These are phyloP conservation scores for Etheostoma cragini DNA, from an alignment of 2,113 vertebrate genomes.

Conservation along the genomic window DNA sequence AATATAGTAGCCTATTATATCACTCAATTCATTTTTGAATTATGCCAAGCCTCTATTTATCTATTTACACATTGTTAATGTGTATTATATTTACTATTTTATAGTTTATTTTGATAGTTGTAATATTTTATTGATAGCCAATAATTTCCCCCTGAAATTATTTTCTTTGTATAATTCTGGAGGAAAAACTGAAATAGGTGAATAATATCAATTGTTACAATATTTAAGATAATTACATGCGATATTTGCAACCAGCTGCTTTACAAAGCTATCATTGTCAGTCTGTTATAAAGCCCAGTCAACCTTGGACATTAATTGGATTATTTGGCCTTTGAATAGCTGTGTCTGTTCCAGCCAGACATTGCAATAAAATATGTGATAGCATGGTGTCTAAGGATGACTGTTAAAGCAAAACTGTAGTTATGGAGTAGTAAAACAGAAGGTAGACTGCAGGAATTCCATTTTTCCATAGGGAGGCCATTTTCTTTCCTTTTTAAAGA, in stretches of 20 bases:
- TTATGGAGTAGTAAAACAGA: conserved; percentile 5
- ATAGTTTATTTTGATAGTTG: not conserved
- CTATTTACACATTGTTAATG: not conserved
- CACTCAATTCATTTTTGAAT: not conserved
- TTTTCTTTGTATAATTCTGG: not conserved
- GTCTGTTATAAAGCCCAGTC: conserved; percentile 19
- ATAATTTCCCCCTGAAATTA: not conserved
- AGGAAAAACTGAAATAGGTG: not conserved
- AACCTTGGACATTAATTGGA: conserved; percentile 11
- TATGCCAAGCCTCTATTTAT: not conserved
- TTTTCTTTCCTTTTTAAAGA: conserved; percentile 53
- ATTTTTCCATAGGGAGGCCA: conserved; percentile 41
- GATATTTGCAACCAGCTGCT: not conserved
- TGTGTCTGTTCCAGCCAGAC: not conserved
- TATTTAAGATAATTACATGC: not conserved
- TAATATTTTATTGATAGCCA: not conserved
- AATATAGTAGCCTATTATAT: not conserved
- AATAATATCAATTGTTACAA: not conserved
- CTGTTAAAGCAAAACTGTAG: conserved; percentile 4
- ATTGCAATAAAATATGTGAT: not conserved
- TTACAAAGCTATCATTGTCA: conserved; percentile 16
- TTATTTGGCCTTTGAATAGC: not conserved
- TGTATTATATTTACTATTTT: not conserved
- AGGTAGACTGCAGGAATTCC: conserved; percentile 30
- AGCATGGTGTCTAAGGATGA: not conserved